A percentile compares a stretch with the other conserved stretches of the same genome.
phyloP scores from a whole-genome alignment of 2,797 vertebrate genomes.

The Gymnocypris eckloni region DNA sequence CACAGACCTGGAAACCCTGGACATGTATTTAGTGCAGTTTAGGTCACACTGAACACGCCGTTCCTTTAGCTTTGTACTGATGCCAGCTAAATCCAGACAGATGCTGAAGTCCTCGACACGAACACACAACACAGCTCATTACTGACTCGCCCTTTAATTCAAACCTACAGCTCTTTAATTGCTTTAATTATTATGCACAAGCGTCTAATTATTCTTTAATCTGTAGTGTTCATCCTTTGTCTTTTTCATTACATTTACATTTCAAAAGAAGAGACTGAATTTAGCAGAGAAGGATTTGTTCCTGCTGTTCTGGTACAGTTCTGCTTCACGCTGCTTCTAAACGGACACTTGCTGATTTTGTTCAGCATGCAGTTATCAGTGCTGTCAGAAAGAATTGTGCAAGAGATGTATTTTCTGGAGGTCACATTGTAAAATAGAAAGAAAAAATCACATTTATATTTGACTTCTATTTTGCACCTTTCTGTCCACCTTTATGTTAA shows the following conservation, averaged over 20 bases:
- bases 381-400: neutral
- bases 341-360: neutral
- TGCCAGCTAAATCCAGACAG: slow-evolving; percentile 69
- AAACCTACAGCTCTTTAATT: slow-evolving; percentile 13
- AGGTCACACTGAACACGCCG: slow-evolving; percentile 30
- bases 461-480: neutral
- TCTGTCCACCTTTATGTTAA: neutral
- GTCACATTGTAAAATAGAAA: neutral
- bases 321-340: neutral
- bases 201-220: slow-evolving; percentile 28
- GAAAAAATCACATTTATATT: neutral
- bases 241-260: slow-evolving; percentile 33
- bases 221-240: slow-evolving; percentile 11
- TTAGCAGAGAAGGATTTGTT: neutral
- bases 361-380: neutral
- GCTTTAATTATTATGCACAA: slow-evolving; percentile 20
- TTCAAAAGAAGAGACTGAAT: slow-evolving; percentile 10
- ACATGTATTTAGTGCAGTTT: slow-evolving; percentile 36
- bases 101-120: slow-evolving; percentile 2
- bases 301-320: neutral
- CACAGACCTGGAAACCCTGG: slow-evolving; percentile 15
- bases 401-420: neutral
- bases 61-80: slow-evolving; percentile 42
- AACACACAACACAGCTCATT: slow-evolving; percentile 17
- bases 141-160: slow-evolving; percentile 8